Evolutionary conservation across 2,797 vertebrate genomes (phyloP), one percentile per base, ranked within the genome.

Genomic region (Ispidina picta): DNA sequence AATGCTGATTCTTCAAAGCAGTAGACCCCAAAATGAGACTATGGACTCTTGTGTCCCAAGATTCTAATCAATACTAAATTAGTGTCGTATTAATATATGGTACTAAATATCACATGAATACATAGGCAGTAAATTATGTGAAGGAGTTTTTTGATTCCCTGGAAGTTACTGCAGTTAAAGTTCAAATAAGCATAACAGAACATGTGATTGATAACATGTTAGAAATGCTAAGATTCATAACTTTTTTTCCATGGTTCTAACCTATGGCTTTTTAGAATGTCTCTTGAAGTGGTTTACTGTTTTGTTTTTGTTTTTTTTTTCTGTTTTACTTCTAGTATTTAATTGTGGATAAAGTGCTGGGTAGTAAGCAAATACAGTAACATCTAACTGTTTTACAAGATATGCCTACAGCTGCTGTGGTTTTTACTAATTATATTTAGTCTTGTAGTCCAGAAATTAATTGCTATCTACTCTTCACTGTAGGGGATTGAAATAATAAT

Each of bases 371-470:
- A 51, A 64, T 93, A 33, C 63, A 73, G 17, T 90, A 88, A 66
- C 74, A 65, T 78, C 55, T 81, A 86, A 70, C 54, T 86, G 12
- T 73, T 95, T 84, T 83, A 82, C 90, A 54, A 91, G 31, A 55
- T 64, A 69, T 88, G 78, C 56, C 49, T 93, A 37, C 28, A 66
- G 14, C 74, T 95, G 49, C 69, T 86, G 29, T 75, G 31, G 25
- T 23, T 97, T 89, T 63, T 55, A 89, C 52, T 87, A 78, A 73
- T 93, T 69, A 74, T 33, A 88, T 93, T 93, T 90, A 89, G 75
- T 82, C 31, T 76, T 15, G 12, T 89, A 86, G 73, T 73, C 66
- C 66, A 86, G 63, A 91, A 93, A 89, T 88, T 29, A 92, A 86
- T 91, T 93, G 13, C 59, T 62, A 78, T 88, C 72, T 83, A 66